A percentile compares a stretch with the other conserved stretches of the same genome.
phyloP scores from a whole-genome alignment of 2,888 invertebrate genomes.

The Euzophera pinguis region DNA sequence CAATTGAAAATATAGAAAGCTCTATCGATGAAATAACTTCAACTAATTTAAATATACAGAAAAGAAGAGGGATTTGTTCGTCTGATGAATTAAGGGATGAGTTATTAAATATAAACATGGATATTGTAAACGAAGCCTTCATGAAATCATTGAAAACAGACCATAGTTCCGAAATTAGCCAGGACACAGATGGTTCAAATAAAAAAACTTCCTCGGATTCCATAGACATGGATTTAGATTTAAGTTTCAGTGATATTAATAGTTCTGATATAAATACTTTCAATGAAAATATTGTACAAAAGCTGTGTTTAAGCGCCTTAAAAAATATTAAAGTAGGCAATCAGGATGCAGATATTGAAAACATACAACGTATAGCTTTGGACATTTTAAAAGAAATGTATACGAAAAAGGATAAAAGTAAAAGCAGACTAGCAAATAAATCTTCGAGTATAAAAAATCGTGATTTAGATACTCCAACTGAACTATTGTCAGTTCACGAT shows the following conservation, averaged over 20 bases:
- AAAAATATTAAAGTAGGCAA: conserved; percentile 78
- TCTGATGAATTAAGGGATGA: conserved; percentile 72
- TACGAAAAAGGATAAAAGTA: conserved; percentile 68
- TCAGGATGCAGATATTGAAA: conserved; percentile 76
- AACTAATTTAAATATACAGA: conserved; percentile 67
- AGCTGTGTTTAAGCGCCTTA: conserved; percentile 71
- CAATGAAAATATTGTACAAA: conserved; percentile 77
- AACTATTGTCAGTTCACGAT: conserved; percentile 81
- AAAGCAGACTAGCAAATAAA: conserved; percentile 49
- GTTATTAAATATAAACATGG: conserved; percentile 55
- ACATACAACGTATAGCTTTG: conserved; percentile 75
- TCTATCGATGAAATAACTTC: conserved; percentile 70
- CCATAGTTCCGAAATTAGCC: conserved; percentile 64
- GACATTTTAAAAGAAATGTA: conserved; percentile 78
- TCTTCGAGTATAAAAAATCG: conserved; percentile 59
- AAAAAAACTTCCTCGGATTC: conserved; percentile 76
- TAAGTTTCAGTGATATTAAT: conserved; percentile 77
- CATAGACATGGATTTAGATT: conserved; percentile 75
- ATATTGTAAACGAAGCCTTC: conserved; percentile 53
- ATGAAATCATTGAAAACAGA: conserved; percentile 62
- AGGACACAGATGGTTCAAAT: conserved; percentile 69
- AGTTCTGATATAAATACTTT: conserved; percentile 77
- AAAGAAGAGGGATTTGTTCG: conserved; percentile 79
- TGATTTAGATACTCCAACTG: conserved; percentile 77
- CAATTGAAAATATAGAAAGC: conserved; percentile 63